phyloP scores from a whole-genome alignment of 2,888 invertebrate species.

The Phortica magna region DNA sequence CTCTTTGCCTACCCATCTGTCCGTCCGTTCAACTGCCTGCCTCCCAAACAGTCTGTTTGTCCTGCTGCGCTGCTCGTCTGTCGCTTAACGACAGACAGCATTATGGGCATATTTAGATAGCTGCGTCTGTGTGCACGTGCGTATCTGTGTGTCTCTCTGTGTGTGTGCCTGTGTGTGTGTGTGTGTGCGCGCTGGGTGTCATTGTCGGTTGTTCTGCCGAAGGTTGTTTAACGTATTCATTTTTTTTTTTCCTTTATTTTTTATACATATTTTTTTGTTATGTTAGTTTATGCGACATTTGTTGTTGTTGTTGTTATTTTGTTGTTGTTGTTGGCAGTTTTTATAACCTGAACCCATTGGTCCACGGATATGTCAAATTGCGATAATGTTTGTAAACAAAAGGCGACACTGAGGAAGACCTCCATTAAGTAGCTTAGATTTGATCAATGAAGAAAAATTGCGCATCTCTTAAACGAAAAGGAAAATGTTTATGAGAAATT shows the following conservation, averaged over 20 bases:
- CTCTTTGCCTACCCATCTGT: no score
- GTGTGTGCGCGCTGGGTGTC: neutral
- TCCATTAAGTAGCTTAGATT: no score
- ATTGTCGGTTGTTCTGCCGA: neutral
- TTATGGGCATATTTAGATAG: slow-evolving; percentile 1
- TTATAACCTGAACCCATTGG: no score
- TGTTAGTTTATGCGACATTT: slow-evolving; percentile 3
- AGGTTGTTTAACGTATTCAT: neutral
- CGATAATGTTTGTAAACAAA: no score
- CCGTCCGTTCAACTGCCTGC: neutral
- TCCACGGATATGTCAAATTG: no score
- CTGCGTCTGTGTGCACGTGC: neutral
- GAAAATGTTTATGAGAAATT: no score
- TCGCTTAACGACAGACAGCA: neutral
- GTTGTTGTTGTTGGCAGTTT: slow-evolving; percentile 23
- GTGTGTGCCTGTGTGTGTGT: neutral
- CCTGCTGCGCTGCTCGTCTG: neutral
- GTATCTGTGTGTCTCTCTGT: neutral
- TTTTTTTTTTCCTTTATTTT: slow-evolving; percentile 9
- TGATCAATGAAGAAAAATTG: no score
- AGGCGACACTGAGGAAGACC: no score
- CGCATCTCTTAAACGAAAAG: no score
- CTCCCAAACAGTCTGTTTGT: neutral
- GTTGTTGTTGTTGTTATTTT: slow-evolving; percentile 44
- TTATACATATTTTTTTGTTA: neutral